phyloP scores from a whole-genome alignment of 2,797 vertebrate genomes.

The Dallia pectoralis region DNA sequence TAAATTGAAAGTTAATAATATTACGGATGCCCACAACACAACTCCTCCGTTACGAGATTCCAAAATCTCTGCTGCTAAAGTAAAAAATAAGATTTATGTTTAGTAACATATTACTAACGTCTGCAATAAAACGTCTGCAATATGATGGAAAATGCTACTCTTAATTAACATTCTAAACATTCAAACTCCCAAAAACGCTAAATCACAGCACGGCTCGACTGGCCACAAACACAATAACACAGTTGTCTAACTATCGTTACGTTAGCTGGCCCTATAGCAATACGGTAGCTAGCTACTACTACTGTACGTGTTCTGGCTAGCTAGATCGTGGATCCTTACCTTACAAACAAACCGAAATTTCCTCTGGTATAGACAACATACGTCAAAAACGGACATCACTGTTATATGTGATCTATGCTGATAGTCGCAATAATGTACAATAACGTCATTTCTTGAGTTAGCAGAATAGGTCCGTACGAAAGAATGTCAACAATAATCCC shows the following conservation, averaged over 20 bases:
- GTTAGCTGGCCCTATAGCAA: background rate
- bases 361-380: constrained; percentile 34
- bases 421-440: background rate
- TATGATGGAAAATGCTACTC: background rate
- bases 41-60: background rate
- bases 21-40: background rate
- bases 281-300: background rate
- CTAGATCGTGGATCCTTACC: constrained; percentile 62
- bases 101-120: background rate
- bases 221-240: background rate
- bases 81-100: background rate
- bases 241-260: background rate
- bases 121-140: background rate
- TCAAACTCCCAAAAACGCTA: background rate
- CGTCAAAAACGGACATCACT: constrained; percentile 51
- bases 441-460: constrained; percentile 39
- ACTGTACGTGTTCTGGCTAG: constrained; percentile 45
- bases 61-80: background rate
- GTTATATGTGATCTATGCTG: constrained; percentile 11
- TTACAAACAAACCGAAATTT: constrained; percentile 42
- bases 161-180: background rate
- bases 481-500: constrained; percentile 51
- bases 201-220: background rate
- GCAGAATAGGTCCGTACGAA: constrained; percentile 1
- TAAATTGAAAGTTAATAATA: background rate